Conservation (phyloP, 2,113 vertebrate species). For the Campylorhamphus procurvoides region DNA sequence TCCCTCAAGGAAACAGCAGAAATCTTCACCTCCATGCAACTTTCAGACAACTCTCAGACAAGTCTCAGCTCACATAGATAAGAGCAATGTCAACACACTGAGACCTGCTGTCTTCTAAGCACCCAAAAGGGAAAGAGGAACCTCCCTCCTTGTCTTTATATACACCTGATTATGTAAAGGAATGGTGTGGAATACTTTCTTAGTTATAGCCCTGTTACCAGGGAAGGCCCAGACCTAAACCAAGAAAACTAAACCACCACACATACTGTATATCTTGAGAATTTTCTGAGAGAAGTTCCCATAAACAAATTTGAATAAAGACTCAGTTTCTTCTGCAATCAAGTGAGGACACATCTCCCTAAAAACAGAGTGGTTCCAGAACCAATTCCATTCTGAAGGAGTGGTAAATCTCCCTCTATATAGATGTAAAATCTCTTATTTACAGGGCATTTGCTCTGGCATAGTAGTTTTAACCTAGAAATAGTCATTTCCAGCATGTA, state of each 20-base stretch:
- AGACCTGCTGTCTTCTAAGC: too few relatives aligned
- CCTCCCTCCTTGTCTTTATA: too few relatives aligned
- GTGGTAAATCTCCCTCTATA: not conserved
- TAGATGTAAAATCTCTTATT: not conserved
- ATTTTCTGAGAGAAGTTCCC: not conserved
- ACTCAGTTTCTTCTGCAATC: not conserved
- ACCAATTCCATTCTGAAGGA: not conserved
- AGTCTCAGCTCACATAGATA: too few relatives aligned
- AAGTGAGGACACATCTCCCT: not conserved
- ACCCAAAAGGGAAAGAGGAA: too few relatives aligned
- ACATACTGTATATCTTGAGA: not conserved
- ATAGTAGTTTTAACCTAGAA: not conserved
- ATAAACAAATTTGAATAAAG: not conserved
- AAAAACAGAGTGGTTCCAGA: not conserved
- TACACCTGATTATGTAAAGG: too few relatives aligned
- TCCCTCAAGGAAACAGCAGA: too few relatives aligned
- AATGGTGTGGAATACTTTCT: too few relatives aligned
- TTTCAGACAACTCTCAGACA: too few relatives aligned
- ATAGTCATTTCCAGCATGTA: not conserved
- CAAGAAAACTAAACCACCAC: not conserved
- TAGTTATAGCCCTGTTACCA: too few relatives aligned
- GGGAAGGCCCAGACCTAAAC: too few relatives aligned
- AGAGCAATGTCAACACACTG: too few relatives aligned
- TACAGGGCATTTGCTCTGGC: not conserved
- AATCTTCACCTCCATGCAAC: too few relatives aligned